phyloP scores from a whole-genome alignment of 1,140 invertebrate genomes.

The Tetraneura akinire region DNA sequence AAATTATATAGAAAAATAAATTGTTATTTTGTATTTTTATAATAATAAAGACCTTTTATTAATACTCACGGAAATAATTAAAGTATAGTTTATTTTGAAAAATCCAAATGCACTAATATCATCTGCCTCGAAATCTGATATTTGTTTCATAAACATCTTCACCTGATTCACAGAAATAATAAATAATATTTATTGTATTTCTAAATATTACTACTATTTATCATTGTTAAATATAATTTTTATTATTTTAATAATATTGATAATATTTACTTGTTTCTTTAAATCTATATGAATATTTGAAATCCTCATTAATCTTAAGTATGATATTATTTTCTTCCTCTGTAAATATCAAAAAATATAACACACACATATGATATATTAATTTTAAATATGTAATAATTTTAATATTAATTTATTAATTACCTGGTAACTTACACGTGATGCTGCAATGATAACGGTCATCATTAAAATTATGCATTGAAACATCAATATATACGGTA shows the following conservation, averaged over 20 bases:
- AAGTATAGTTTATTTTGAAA: neutral
- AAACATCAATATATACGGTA: neutral
- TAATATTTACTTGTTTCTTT: constrained; percentile 10
- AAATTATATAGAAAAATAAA: too few species aligned
- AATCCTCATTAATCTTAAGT: neutral
- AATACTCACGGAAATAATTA: neutral
- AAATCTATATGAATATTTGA: neutral
- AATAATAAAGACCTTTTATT: too few species aligned
- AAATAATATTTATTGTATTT: neutral
- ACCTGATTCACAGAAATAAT: neutral
- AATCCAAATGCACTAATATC: neutral
- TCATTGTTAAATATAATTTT: neutral
- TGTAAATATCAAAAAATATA: neutral
- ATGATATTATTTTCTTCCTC: neutral
- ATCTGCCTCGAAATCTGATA: neutral
- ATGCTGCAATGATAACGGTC: neutral
- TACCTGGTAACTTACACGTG: neutral
- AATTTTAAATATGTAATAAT: neutral
- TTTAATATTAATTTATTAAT: neutral
- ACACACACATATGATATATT: neutral
- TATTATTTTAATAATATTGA: neutral
- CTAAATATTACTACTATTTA: neutral
- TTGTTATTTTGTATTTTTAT: too few species aligned
- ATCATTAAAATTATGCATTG: neutral
- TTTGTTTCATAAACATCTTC: constrained; percentile 5